A percentile compares a stretch with the other conserved stretches of the same genome.
phyloP scores from a whole-genome alignment of 1,140 invertebrate genomes.

The Chrysoperla carnea region DNA sequence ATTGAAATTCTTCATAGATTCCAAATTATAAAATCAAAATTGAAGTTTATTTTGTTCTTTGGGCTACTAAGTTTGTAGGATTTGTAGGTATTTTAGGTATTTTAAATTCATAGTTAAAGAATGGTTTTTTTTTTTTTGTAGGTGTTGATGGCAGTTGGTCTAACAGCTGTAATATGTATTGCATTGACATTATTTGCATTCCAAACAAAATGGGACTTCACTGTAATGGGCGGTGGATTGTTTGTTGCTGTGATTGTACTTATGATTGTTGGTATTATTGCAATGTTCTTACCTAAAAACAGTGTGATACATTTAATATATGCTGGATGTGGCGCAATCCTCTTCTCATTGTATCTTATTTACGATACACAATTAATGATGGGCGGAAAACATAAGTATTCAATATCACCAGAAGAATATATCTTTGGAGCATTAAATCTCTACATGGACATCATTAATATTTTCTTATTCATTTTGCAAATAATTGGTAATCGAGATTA shows the following conservation, averaged over 20 bases:
- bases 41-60: too few species aligned
- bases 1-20: too few species aligned
- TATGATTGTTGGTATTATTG: slow-evolving; percentile 65
- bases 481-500: slow-evolving; percentile 56
- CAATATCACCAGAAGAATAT: slow-evolving; percentile 90
- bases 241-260: slow-evolving; percentile 63
- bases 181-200: slow-evolving; percentile 81
- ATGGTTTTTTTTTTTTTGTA: too few species aligned
- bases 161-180: slow-evolving; percentile 63
- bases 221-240: slow-evolving; percentile 57
- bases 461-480: slow-evolving; percentile 74
- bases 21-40: too few species aligned
- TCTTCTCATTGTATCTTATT: slow-evolving; percentile 75
- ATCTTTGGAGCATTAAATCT: slow-evolving; percentile 84
- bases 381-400: slow-evolving; percentile 79
- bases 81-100: too few species aligned
- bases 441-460: slow-evolving; percentile 81
- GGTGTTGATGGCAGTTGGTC: slow-evolving; percentile 66
- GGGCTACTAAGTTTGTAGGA: too few species aligned
- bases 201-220: slow-evolving; percentile 90
- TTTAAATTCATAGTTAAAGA: too few species aligned
- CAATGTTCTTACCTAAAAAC: slow-evolving; percentile 44
- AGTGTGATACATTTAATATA: slow-evolving; percentile 53
- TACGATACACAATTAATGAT: slow-evolving; percentile 94
- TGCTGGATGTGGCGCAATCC: slow-evolving; percentile 57